Evolutionary conservation across 2,888 invertebrate species (phyloP).

Genomic region (Flexamia atlantica): DNA sequence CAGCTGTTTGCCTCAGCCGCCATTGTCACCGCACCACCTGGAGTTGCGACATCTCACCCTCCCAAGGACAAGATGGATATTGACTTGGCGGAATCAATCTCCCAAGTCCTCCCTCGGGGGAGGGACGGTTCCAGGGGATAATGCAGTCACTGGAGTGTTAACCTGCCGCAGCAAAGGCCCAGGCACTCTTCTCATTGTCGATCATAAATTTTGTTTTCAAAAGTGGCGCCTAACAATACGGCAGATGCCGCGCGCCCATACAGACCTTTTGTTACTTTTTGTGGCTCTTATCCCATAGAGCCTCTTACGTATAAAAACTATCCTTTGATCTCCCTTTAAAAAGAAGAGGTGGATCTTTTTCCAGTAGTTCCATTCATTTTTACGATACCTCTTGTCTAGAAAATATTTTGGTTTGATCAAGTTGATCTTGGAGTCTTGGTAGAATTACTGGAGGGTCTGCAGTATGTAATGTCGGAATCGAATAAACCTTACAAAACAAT

Average conservation of each 20-base stretch:
- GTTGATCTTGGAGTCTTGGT: too few relatives aligned
- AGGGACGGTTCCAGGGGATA: background rate
- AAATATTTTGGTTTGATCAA: background rate
- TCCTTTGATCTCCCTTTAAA: background rate
- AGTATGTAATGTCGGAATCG: too few relatives aligned
- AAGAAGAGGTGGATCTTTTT: background rate
- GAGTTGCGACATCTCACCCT: background rate
- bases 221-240: background rate
- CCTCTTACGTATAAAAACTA: background rate
- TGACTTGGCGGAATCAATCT: background rate
- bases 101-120: background rate
- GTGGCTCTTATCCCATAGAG: background rate
- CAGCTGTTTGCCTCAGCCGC: background rate
- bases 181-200: constrained; percentile 26
- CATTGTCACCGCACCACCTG: background rate
- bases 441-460: too few relatives aligned
- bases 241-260: constrained; percentile 26
- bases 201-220: constrained; percentile 35
- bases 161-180: background rate
- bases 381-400: background rate
- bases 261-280: constrained; percentile 26
- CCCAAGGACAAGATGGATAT: constrained; percentile 8
- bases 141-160: constrained; percentile 17
- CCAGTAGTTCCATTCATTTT: background rate
- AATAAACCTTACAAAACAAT: too few relatives aligned